Conservation (phyloP, 2,888 invertebrate genomes). For the Agonum fuliginosum region DNA sequence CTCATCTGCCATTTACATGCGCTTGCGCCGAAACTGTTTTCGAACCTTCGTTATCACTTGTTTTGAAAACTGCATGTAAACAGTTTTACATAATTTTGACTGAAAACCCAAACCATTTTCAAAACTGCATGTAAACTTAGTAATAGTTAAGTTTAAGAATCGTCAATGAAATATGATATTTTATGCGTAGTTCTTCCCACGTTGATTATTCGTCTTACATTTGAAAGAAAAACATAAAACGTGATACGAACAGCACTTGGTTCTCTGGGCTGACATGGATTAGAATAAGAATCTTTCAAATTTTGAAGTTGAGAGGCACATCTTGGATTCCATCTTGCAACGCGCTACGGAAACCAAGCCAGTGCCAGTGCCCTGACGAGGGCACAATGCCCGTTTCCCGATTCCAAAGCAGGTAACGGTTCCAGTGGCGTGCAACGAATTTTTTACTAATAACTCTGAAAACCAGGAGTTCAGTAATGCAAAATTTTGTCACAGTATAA, state of each 20-base stretch:
- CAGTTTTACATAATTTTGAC: too few species aligned
- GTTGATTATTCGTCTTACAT: slow-evolving; percentile 51
- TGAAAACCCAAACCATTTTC: too few species aligned
- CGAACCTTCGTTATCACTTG: too few species aligned
- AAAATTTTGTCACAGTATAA: too few species aligned
- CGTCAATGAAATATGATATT: slow-evolving; percentile 48
- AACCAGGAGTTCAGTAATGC: too few species aligned
- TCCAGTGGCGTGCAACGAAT: slow-evolving; percentile 23
- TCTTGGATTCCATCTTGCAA: slow-evolving; percentile 54
- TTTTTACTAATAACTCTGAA: too few species aligned
- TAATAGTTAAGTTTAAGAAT: slow-evolving; percentile 9
- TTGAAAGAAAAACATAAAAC: slow-evolving; percentile 50
- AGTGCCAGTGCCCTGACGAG: slow-evolving; percentile 49
- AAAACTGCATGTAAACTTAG: too few species aligned
- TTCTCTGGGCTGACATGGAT: slow-evolving; percentile 20
- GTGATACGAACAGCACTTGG: slow-evolving; percentile 46
- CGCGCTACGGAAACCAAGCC: slow-evolving; percentile 30
- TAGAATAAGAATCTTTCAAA: slow-evolving; percentile 54
- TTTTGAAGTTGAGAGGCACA: slow-evolving; percentile 42
- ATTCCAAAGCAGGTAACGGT: slow-evolving; percentile 45
- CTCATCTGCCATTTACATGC: too few species aligned
- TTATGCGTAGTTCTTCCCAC: slow-evolving; percentile 47
- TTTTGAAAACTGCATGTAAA: too few species aligned
- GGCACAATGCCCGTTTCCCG: slow-evolving; percentile 47
- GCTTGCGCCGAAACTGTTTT: too few species aligned